These are phyloP conservation scores for Caenorhabditis zanzibari DNA, from an alignment of 2,888 invertebrate species.

Conservation along the genomic window DNA sequence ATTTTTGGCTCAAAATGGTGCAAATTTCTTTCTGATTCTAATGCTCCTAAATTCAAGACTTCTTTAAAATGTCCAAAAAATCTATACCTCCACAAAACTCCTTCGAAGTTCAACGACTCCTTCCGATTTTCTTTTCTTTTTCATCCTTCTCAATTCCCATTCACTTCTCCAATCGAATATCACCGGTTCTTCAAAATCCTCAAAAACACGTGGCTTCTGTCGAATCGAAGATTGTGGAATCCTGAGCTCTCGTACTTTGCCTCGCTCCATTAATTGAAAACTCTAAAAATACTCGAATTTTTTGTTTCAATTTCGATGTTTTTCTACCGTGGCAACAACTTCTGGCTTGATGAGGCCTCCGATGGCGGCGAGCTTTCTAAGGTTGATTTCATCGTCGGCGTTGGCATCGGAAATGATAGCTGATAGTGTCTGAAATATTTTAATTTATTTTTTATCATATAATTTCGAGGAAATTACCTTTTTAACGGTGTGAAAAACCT, in stretches of 20 bases:
- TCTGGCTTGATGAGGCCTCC: conserved; percentile 24
- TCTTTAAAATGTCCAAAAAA: too few species aligned
- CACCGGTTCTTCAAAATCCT: conserved; percentile 26
- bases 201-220: conserved; percentile 31
- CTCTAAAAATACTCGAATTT: conserved; percentile 26
- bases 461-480: conserved; percentile 6
- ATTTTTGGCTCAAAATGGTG: too few species aligned
- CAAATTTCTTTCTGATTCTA: too few species aligned
- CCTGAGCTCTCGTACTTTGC: conserved; percentile 30
- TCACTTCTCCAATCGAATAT: conserved; percentile 37
- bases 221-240: not conserved
- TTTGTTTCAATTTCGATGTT: not conserved
- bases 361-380: conserved; percentile 19
- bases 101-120: not conserved
- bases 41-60: too few species aligned
- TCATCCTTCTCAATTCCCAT: not conserved
- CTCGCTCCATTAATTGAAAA: conserved; percentile 41
- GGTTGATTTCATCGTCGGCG: not conserved
- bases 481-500: conserved; percentile 23
- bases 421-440: conserved; percentile 2
- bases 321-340: conserved; percentile 31
- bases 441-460: not conserved
- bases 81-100: conserved; percentile 31
- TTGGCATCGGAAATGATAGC: conserved; percentile 17
- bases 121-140: not conserved